Evolutionary conservation across 1,140 invertebrate species (phyloP).

Genomic region (Himalopsyche phryganea): DNA sequence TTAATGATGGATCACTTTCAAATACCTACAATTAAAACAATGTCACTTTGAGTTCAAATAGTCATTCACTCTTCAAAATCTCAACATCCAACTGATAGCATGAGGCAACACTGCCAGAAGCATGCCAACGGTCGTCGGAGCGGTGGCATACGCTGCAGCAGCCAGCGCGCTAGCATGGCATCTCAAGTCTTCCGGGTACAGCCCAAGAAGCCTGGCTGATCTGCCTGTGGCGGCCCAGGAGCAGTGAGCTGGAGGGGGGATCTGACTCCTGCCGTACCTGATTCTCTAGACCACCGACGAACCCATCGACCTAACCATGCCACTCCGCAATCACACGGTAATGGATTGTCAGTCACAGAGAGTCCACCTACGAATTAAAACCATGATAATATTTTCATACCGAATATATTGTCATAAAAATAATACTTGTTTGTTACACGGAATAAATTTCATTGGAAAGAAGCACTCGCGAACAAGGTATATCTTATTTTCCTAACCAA

Average conservation of each 20-base stretch:
- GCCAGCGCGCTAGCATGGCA: conserved; percentile 74
- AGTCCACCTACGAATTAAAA: conserved; percentile 67
- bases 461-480: no score
- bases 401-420: no score
- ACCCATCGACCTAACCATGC: conserved; percentile 88
- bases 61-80: no score
- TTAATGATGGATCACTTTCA: no score
- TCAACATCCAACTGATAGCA: no score
- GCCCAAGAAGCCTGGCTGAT: conserved; percentile 63
- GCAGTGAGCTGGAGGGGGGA: conserved; percentile 56
- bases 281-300: conserved; percentile 77
- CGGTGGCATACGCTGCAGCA: conserved; percentile 44
- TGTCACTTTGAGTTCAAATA: no score
- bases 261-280: conserved; percentile 49
- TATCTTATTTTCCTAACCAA: no score
- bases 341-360: conserved; percentile 76
- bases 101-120: no score
- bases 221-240: conserved; percentile 57
- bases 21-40: no score
- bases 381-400: no score
- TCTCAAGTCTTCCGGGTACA: conserved; percentile 69
- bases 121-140: no score
- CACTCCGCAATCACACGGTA: conserved; percentile 82
- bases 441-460: background rate
- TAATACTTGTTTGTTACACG: no score